A percentile compares a stretch with the other conserved stretches of the same genome.
Conservation (phyloP, 2,888 invertebrate species). For the Stictocephala bisonia region DNA sequence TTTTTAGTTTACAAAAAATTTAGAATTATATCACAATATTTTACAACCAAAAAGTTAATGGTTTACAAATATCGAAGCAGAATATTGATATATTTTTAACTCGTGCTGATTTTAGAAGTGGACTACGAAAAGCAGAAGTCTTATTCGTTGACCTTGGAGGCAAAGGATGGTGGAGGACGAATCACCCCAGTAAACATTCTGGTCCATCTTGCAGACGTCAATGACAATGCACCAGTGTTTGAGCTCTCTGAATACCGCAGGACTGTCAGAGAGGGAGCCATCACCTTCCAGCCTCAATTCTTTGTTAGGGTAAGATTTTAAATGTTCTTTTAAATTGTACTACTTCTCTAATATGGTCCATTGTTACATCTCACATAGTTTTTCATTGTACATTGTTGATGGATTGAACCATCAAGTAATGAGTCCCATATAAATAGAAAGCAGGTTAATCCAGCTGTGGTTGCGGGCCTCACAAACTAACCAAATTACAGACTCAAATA, state of each 20-base stretch:
- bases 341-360: no score
- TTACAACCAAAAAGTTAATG: no score
- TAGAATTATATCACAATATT: no score
- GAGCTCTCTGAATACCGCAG: slow-evolving; percentile 77
- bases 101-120: slow-evolving; percentile 64
- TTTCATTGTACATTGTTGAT: no score
- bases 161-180: slow-evolving; percentile 83
- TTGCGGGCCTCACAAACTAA: no score
- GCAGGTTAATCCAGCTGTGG: no score
- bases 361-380: no score
- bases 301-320: slow-evolving; percentile 71
- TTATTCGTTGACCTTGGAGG: slow-evolving; percentile 83
- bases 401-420: background rate
- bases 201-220: slow-evolving; percentile 78
- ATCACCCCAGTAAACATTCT: slow-evolving; percentile 77
- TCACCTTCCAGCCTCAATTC: slow-evolving; percentile 82
- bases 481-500: no score
- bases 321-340: no score
- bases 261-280: slow-evolving; percentile 81
- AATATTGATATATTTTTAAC: no score
- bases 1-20: no score
- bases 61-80: no score
- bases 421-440: background rate
- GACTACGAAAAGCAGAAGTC: slow-evolving; percentile 86
- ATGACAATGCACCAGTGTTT: slow-evolving; percentile 81